Evolutionary conservation across 2,113 vertebrate species (phyloP).

Genomic region (Oreocharis arfaki): DNA sequence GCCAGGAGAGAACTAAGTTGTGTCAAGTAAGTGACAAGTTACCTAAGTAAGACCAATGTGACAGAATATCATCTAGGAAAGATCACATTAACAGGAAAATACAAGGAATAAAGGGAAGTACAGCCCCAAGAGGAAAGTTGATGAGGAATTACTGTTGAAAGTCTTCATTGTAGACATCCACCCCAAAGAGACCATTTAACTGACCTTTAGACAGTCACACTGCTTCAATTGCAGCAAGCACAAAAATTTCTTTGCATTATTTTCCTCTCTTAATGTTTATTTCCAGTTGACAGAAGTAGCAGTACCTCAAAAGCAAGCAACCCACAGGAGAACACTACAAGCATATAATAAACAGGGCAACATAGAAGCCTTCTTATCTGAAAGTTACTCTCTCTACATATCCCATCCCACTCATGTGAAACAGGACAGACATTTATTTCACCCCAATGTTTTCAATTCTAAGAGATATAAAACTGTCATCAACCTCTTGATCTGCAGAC

Average conservation of each 20-base stretch:
- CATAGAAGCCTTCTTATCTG: not conserved
- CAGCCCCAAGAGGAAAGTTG: not conserved
- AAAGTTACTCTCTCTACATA: not conserved
- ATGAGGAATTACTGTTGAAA: not conserved
- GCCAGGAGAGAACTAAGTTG: not conserved
- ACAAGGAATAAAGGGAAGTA: not conserved
- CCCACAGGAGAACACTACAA: not conserved
- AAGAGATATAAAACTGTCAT: not conserved
- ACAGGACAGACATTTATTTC: not conserved
- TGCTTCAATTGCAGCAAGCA: not conserved
- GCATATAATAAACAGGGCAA: not conserved
- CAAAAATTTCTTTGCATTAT: not conserved
- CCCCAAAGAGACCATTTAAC: not conserved
- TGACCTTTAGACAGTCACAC: not conserved
- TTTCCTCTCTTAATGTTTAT: not conserved
- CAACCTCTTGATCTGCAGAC: not conserved
- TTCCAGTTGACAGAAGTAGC: not conserved
- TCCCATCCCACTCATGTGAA: fast-evolving
- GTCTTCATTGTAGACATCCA: not conserved
- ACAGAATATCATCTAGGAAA: not conserved
- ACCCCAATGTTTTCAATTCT: not conserved
- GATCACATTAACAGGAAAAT: not conserved
- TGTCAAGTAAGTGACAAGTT: not conserved
- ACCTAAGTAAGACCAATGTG: not conserved
- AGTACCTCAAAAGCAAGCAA: not conserved